Base-by-base conservation (phyloP, 1,140 invertebrate species). In the Stenopsyche tienmushanensis region DNA sequence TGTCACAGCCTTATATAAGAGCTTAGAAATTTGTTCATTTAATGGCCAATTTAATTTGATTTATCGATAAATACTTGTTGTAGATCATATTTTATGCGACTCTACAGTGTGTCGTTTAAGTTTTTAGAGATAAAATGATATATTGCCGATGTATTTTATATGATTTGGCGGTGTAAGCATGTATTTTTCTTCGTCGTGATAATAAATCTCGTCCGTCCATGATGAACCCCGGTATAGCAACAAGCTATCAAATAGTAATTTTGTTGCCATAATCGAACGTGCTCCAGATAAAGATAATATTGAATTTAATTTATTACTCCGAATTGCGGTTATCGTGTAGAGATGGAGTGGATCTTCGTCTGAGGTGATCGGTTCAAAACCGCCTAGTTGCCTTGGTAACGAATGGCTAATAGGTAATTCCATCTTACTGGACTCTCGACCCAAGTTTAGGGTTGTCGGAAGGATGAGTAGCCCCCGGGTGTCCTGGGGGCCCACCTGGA, bases 331-430 rank as follows among this genome's bases (percentile, higher is more conserved):
- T 47, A 47, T 47, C 44, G 10, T 20, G 10, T 47, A 15, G 10
- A 47, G 44, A 47, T 47, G 44, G 10, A 47, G 44, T 47, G 44
- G 44, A 47, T 47, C 44, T 47, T 47, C 44, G 44, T 47, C 17
- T 47, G 44, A 47, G 44, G 44, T 47, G 44, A 47, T 24, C 55
- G 58, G 66, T 59, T 29, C 34, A 25, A 60, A 67, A 67, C 60
- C 66, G 59, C 62, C 54, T 52, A 68, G 67, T 69, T 63, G 63
- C 67, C 67, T 44, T 65, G 67, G 67, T 54, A 58, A 66, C 67
- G 59, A 65, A 59, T 60, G 53, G 67, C 63, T 69, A 69, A 69
- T 69, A 69, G 64, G 64, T 66, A 70, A 70, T 70, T 66, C 64
- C 64, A 62, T 70, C 68, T 70, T 70, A 60, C 64, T 47, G 64